These are phyloP conservation scores for Cheirogaleus major DNA, from an alignment of 2,797 vertebrate species.

Conservation along the genomic window DNA sequence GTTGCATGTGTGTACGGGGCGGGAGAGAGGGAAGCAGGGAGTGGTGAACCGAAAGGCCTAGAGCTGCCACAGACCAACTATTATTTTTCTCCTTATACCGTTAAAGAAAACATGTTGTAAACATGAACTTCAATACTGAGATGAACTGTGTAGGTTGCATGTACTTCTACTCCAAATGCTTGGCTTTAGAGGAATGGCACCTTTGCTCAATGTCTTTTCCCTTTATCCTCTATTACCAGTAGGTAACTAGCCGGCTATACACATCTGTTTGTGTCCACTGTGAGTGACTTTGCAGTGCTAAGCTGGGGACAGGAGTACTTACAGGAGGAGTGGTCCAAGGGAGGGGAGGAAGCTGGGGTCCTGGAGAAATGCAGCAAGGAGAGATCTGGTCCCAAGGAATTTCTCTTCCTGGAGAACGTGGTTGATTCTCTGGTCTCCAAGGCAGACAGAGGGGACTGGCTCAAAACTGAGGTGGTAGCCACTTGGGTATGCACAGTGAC, in stretches of 20 bases:
- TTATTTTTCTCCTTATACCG: background rate
- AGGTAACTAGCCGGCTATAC: background rate
- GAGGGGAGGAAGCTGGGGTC: background rate
- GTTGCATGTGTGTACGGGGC: no score
- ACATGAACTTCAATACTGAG: background rate
- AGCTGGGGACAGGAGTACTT: constrained; percentile 57
- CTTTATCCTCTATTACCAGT: background rate
- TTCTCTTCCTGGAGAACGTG: accelerated
- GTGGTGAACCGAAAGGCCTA: background rate
- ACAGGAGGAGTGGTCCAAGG: constrained; percentile 22
- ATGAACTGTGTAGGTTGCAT: background rate
- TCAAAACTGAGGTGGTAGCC: accelerated
- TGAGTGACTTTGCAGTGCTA: background rate
- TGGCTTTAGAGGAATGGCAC: background rate
- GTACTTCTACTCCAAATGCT: background rate
- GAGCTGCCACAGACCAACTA: background rate
- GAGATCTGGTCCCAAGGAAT: background rate
- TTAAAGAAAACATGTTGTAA: constrained; percentile 11
- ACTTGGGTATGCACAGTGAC: background rate
- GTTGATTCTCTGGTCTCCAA: constrained; percentile 9
- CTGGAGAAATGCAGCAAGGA: background rate
- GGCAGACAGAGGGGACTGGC: background rate
- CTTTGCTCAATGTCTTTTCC: background rate
- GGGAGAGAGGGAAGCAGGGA: background rate
- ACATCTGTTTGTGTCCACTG: background rate